phyloP scores from a whole-genome alignment of 2,113 vertebrate species.

The Aix galericulata region DNA sequence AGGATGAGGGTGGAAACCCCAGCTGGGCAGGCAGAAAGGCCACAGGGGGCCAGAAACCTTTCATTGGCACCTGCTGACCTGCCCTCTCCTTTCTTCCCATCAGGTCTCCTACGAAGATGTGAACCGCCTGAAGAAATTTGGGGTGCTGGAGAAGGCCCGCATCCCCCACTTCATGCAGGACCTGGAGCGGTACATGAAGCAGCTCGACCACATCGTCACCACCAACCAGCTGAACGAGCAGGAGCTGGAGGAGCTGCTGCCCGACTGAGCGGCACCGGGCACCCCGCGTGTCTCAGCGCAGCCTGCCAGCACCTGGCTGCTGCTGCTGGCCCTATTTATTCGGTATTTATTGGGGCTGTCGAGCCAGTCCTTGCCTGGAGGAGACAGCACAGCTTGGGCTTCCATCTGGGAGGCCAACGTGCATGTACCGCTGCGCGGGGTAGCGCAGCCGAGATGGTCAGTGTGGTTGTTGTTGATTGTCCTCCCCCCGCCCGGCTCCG shows the following conservation, averaged over 20 bases:
- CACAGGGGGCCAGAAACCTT: background rate
- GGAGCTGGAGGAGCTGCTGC: slow-evolving; percentile 84
- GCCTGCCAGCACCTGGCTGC: background rate
- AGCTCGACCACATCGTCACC: slow-evolving; percentile 89
- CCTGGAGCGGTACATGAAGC: slow-evolving; percentile 86
- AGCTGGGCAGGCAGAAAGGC: background rate
- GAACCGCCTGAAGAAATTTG: slow-evolving; percentile 83
- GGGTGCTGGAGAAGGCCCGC: slow-evolving; percentile 80
- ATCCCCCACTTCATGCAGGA: slow-evolving; percentile 97
- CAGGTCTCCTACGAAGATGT: slow-evolving; percentile 95
- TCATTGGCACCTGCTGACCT: background rate
- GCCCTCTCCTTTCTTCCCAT: background rate
- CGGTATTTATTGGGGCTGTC: background rate
- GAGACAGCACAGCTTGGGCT: background rate
- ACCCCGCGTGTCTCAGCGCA: background rate
- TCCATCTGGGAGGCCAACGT: accelerated
- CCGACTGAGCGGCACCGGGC: slow-evolving; percentile 69
- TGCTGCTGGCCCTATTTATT: background rate
- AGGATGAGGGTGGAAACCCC: too few species aligned
- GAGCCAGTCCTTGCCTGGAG: background rate
- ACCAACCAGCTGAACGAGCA: slow-evolving; percentile 88
- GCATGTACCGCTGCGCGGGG: slow-evolving; percentile 35
- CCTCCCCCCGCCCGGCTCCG: background rate
- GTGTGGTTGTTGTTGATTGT: slow-evolving; percentile 20
- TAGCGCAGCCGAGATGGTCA: background rate